These are phyloP conservation scores for Sitta europaea DNA, from an alignment of 2,113 vertebrate genomes.

Conservation along the genomic window DNA sequence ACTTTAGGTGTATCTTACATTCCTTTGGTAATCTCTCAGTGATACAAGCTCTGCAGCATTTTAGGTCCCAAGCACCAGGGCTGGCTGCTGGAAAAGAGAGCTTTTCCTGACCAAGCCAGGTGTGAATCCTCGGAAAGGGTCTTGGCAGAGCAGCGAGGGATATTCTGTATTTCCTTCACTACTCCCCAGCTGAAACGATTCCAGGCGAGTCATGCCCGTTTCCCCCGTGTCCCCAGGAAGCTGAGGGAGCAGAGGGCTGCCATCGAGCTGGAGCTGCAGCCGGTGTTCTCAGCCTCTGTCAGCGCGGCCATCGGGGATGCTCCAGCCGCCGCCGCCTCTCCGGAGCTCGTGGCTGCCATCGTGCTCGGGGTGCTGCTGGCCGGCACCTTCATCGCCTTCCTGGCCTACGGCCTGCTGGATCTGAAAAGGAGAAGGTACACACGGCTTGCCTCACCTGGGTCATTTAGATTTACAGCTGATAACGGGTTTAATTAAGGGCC, in stretches of 20 bases:
- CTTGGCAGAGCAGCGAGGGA: not conserved
- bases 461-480: not conserved
- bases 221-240: conserved; percentile 66
- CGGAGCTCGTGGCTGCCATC: not conserved
- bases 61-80: not conserved
- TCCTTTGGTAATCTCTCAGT: not conserved
- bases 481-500: not conserved
- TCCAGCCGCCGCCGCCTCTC: not conserved
- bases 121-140: fast-evolving
- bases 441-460: not conserved
- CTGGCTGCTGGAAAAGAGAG: not conserved
- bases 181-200: not conserved
- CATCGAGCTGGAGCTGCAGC: conserved; percentile 49
- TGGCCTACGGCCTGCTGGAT: not conserved
- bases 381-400: conserved; percentile 35
- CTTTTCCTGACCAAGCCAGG: fast-evolving
- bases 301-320: not conserved
- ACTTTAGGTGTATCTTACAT: not conserved
- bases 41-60: not conserved
- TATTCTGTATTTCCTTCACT: not conserved
- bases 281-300: conserved; percentile 33
- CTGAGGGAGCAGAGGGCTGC: conserved; percentile 41
- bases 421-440: conserved; percentile 58
- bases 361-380: conserved; percentile 58
- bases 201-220: not conserved